These are phyloP conservation scores for Oplegnathus fasciatus DNA, from an alignment of 2,113 vertebrate species.

Conservation along the genomic window DNA sequence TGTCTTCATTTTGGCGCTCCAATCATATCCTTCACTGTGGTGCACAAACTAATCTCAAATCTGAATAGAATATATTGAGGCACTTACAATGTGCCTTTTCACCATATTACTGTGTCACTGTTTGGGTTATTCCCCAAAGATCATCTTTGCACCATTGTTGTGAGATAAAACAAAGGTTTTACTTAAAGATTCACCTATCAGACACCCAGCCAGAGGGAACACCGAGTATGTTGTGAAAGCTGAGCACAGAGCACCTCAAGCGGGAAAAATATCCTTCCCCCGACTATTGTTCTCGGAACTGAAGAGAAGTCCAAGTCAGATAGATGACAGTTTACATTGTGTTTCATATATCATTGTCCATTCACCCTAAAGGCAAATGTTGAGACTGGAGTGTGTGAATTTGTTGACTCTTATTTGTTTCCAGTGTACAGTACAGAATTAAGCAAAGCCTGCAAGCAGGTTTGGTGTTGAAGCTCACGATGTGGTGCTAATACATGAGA, in stretches of 20 bases:
- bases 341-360: neutral
- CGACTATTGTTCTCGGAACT: neutral
- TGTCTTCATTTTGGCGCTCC: no score
- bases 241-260: conserved; percentile 21
- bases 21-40: neutral
- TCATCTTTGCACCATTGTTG: neutral
- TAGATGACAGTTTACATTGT: neutral
- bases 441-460: neutral
- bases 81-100: no score
- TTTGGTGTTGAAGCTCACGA: neutral
- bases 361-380: neutral
- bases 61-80: no score
- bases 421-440: neutral
- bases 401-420: neutral
- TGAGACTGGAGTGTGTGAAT: conserved; percentile 1
- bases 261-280: neutral
- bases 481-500: neutral
- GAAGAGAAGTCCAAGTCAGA: neutral
- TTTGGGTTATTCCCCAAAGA: conserved; percentile 14
- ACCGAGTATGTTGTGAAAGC: conserved; percentile 6
- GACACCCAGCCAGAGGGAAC: neutral
- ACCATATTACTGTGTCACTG: neutral
- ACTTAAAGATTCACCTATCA: neutral
- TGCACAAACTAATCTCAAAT: neutral
- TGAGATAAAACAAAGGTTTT: neutral